Base-by-base conservation (phyloP, 2,888 invertebrate genomes). In the Parnassius mnemosyne region DNA sequence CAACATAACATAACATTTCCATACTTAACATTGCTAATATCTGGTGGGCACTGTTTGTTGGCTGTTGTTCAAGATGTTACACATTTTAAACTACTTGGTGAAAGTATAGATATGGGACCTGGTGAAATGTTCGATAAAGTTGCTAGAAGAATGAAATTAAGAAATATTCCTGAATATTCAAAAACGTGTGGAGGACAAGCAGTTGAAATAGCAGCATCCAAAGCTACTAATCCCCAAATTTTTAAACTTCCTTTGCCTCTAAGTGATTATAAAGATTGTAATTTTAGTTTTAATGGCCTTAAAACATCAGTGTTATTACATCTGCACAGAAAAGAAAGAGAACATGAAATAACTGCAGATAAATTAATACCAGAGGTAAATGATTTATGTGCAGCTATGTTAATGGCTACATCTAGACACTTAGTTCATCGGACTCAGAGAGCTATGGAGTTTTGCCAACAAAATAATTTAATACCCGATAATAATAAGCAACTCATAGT, bases 111-210 rank as follows among this genome's bases (percentile, higher is more conserved):
- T 82, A 95, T 95, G 87, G 96, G 98, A 46, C 98, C 98, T 7
- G 99, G 99, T 20, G 98, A 99, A 91, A 94, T 96, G 0, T 95
- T 98, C 78, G 99, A 99, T 83, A 99, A 99, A 92, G 96, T 94
- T 65, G 96, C 98, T 1, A 93, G 99, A 75, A 92, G 95, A 74
- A 88, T 99, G 81, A 97, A 97, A 76, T 85, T 99, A 53, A 94
- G 93, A 74, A 96, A 96, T 83, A 74, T 98, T 52, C 93, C 94
- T 9, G 95, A 96, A 78, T 97, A 95, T 83, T 92, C 93, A 7
- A 85, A 92, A 64, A 84, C 96, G 74, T 95, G 94, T 78, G 98
- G 99, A 11, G 99, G 99, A 0, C 93, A 93, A 75, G 97, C 98
- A 10, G 93, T 99, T 52, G 99, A 99, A 91, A 78, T 93, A 61